Evolutionary conservation across 2,797 vertebrate genomes (phyloP).

Genomic region (Anguilla megastoma): DNA sequence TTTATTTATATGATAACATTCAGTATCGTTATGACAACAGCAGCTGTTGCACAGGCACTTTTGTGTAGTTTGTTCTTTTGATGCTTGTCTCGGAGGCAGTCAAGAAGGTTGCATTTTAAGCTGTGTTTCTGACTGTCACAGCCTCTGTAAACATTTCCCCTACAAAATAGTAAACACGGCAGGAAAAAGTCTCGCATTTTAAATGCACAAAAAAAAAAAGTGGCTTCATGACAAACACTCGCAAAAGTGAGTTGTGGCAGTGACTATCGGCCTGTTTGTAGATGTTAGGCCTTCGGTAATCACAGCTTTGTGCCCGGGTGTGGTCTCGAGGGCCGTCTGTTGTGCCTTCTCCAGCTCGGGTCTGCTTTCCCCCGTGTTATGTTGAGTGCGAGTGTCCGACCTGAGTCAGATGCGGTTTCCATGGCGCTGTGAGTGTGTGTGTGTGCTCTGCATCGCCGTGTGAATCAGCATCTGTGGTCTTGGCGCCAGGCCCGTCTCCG

Average conservation of each 20-base stretch:
- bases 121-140: not conserved
- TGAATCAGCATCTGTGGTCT: not conserved
- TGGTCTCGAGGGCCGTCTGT: not conserved
- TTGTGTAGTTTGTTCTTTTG: not conserved
- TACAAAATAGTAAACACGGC: not conserved
- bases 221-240: not conserved
- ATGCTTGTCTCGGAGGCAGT: not conserved
- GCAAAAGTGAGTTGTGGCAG: not conserved
- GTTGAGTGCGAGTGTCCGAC: not conserved
- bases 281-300: not conserved
- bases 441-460: not conserved
- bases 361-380: not conserved
- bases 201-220: not conserved
- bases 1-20: not conserved
- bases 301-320: not conserved
- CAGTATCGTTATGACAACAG: constrained; percentile 6
- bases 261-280: not conserved
- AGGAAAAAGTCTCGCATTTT: not conserved
- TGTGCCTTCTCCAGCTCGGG: not conserved
- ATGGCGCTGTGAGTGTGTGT: not conserved
- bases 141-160: not conserved
- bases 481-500: not conserved
- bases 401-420: not conserved
- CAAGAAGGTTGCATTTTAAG: not conserved
- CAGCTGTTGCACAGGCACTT: not conserved